Evolutionary conservation across 1,140 invertebrate species (phyloP).

Genomic region (Cyclargus thomasi): DNA sequence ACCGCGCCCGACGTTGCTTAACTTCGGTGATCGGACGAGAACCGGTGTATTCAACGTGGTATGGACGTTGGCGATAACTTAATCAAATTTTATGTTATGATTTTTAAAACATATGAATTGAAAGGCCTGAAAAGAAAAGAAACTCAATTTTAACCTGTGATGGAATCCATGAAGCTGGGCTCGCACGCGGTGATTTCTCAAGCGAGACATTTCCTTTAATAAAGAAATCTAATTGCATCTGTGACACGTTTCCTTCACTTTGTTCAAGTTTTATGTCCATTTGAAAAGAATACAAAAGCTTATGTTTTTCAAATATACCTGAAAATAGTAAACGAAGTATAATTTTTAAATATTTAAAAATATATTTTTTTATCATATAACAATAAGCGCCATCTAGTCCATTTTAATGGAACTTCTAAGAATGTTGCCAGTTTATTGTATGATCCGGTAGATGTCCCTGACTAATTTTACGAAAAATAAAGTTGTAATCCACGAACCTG

Average conservation of each 20-base stretch:
- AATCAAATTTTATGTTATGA: background rate
- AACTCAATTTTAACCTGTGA: slow-evolving; percentile 45
- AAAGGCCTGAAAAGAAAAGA: background rate
- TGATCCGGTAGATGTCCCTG: background rate
- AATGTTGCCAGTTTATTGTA: too few relatives aligned
- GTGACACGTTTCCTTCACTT: slow-evolving; percentile 77
- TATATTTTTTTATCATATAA: background rate
- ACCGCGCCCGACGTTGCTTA: slow-evolving; percentile 36
- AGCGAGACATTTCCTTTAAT: slow-evolving; percentile 88
- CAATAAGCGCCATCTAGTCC: background rate
- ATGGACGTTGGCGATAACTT: slow-evolving; percentile 36
- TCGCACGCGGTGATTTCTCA: slow-evolving; percentile 80
- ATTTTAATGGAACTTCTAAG: background rate
- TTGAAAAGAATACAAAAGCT: slow-evolving; percentile 92
- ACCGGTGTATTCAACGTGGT: slow-evolving; percentile 45
- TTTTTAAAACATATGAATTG: background rate
- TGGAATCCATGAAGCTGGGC: slow-evolving; percentile 84
- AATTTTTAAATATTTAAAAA: background rate
- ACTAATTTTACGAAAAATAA: background rate
- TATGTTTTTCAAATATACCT: slow-evolving; percentile 93
- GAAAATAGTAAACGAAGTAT: slow-evolving; percentile 22
- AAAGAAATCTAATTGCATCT: slow-evolving; percentile 90
- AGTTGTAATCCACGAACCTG: slow-evolving; percentile 69
- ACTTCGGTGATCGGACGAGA: slow-evolving; percentile 41
- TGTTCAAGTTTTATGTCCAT: slow-evolving; percentile 89